A percentile compares a stretch with the other conserved stretches of the same genome.
phyloP scores from a whole-genome alignment of 1,140 invertebrate genomes.

The Zaprionus tsacasi region DNA sequence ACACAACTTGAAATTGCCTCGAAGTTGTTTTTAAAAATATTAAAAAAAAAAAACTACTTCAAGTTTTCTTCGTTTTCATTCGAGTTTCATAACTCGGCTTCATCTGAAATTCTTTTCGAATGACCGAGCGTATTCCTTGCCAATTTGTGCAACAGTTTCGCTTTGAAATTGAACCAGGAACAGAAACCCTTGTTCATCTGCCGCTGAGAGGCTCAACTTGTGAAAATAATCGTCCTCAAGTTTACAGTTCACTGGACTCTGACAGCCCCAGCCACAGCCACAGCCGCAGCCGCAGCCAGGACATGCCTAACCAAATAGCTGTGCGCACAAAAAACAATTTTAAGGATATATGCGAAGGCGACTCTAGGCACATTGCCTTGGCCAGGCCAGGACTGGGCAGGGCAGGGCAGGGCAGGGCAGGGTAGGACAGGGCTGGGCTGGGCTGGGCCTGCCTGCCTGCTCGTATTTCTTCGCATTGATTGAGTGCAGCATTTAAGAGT shows the following conservation, averaged over 20 bases:
- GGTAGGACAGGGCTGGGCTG: too few species aligned
- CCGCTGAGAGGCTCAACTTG: background rate
- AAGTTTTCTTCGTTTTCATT: background rate
- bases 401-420: too few species aligned
- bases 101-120: background rate
- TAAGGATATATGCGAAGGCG: conserved; percentile 14
- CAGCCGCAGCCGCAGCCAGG: background rate
- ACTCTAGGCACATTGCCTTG: too few species aligned
- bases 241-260: conserved; percentile 38
- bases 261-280: conserved; percentile 13
- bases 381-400: too few species aligned
- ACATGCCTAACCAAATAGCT: conserved; percentile 27
- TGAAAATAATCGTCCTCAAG: conserved; percentile 42
- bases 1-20: background rate
- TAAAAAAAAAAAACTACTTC: background rate
- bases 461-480: conserved; percentile 32
- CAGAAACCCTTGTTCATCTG: background rate
- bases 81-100: background rate
- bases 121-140: background rate
- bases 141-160: background rate
- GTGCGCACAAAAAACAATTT: conserved; percentile 27
- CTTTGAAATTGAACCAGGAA: background rate
- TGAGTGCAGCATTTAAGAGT: conserved; percentile 33
- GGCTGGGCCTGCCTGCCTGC: background rate
- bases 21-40: background rate